Conservation (phyloP, 37 sponge, comb jelly and placozoan genomes). For the Diacarnus erythraeanus region DNA sequence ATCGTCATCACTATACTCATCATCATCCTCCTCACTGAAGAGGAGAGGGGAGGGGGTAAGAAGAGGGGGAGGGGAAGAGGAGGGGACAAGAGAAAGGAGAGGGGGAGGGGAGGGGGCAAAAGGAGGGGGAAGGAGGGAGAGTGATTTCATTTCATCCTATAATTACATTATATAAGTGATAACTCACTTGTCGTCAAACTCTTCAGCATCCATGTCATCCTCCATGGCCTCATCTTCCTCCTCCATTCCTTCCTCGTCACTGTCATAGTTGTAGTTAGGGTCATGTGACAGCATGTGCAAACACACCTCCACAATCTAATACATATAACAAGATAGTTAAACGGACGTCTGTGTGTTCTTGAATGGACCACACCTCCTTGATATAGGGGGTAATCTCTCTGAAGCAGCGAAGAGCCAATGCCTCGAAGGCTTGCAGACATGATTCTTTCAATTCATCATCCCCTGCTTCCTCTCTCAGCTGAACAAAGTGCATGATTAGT, state of each 20-base stretch:
- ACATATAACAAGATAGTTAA: background rate
- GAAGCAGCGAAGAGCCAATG: slow-evolving; percentile 83
- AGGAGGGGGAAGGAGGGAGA: background rate
- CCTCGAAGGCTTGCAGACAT: slow-evolving; percentile 92
- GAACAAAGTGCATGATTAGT: slow-evolving; percentile 71
- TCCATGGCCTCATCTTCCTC: slow-evolving; percentile 77
- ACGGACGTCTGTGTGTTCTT: too few relatives aligned
- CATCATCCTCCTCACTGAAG: slow-evolving; percentile 71
- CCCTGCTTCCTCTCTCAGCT: slow-evolving; percentile 45
- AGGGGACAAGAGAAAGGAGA: background rate
- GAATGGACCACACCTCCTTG: slow-evolving; percentile 61
- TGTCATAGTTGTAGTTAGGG: slow-evolving; percentile 97
- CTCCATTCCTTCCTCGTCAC: slow-evolving; percentile 74
- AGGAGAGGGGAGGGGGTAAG: background rate
- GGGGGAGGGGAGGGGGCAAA: background rate
- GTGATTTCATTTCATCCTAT: too few relatives aligned
- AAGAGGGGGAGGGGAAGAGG: slow-evolving; percentile 1
- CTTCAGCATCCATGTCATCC: slow-evolving; percentile 65
- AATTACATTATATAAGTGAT: too few relatives aligned
- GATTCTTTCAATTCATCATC: slow-evolving; percentile 96
- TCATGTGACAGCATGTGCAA: slow-evolving; percentile 88
- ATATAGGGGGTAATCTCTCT: slow-evolving; percentile 89
- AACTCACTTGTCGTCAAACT: slow-evolving; percentile 39
- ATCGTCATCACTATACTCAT: slow-evolving; percentile 98
- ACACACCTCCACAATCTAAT: slow-evolving; percentile 77